Base-by-base conservation (phyloP, 2,113 vertebrate genomes). In the Connochaetes taurinus region DNA sequence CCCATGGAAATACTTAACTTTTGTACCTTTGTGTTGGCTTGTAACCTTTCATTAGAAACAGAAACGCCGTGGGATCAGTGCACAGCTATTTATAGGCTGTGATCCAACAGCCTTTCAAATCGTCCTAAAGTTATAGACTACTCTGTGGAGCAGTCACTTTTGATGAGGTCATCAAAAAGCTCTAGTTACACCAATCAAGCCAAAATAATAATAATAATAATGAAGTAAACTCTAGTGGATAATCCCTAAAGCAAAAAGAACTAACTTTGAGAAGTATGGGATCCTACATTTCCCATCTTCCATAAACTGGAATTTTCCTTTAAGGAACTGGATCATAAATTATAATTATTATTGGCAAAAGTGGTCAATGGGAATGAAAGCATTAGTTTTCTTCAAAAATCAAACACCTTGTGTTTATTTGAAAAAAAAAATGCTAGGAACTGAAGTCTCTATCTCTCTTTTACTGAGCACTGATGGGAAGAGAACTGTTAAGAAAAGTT, bases 1-100 rank as follows among this genome's bases (percentile, higher is more conserved):
- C 19, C 12, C 76, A 31, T 89, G 58, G 43, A 93, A 95, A 95
- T 47, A 57, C 5, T 85, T 92, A 86, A 94, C 60, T 85, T 40
- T 62, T 97, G 31, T 47, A 52, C 85, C 36, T 50, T 53, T 96
- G 19, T 78, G 5, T 94, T 92, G 29, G n/a, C 80, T 86, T 98
- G 9, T 50, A 74, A 76, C 52, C 14, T 95, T 96, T 82, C 81
- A 82, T 81, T 94, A 60, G 62, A 4, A 64, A 53, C 60, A 14
- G 80, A 81, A 92, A 64, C 50, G 19, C 21, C 80, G 50, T 47
- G 64, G 14, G 2, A 64, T 84, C 25, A 52, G 3, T 57, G 2
- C 74, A 12, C 7, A 60, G 19, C 50, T 81, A 95, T 92, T 52
- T 95, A 60, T 52, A 95, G 93, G 58, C 55, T 95, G 36, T 14